Evolutionary conservation across 2,113 vertebrate species (phyloP), one percentile per base, ranked within the genome.

Genomic region (Meleagris gallopavo): DNA sequence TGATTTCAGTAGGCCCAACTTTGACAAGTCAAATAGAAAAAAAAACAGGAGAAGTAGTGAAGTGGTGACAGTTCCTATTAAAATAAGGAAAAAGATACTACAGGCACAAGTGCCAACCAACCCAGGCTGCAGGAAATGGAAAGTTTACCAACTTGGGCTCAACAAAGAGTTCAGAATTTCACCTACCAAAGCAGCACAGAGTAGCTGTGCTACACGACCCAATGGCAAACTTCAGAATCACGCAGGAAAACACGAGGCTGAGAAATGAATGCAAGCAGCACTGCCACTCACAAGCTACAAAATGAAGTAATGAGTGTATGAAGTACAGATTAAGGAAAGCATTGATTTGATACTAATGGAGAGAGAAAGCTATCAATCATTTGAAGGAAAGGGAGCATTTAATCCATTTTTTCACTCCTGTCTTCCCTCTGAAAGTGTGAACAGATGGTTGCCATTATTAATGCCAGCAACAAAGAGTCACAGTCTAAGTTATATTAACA

Each of bases 401-500:
- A 91, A 95, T 78, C 41, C 32, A 46, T 41, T 88, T 80, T 55
- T 66, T 67, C 72, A 10, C 60, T 62, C 32, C 62, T 22, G 71
- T 77, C 64, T 55, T 81, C 57, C 34, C 34, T 13, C 46, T 17
- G 29, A 65, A 91, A 93, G 72, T 74, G 90, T 81, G 88, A 96
- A 83, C 88, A 96, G 88, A 92, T 95, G 94, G 76, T 80, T 94
- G 94, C 86, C 73, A 93, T 95, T 94, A 91, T 41, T 77, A 90
- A 93, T 81, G 66, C 72, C 72, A 94, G 61, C 83, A 88, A 58
- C 71, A 91, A 62, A 88, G 67, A 94, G 50, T 11, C 65, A 76
- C 75, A 88, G 88, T 83, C 60, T 85, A 66, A 73, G 40, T 54
- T 67, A 54, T 25, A 93, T 71, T 86, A 88, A 80, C 85, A 90